Evolutionary conservation across 2,113 vertebrate species (phyloP).

Genomic region (Aptenodytes forsteri): DNA sequence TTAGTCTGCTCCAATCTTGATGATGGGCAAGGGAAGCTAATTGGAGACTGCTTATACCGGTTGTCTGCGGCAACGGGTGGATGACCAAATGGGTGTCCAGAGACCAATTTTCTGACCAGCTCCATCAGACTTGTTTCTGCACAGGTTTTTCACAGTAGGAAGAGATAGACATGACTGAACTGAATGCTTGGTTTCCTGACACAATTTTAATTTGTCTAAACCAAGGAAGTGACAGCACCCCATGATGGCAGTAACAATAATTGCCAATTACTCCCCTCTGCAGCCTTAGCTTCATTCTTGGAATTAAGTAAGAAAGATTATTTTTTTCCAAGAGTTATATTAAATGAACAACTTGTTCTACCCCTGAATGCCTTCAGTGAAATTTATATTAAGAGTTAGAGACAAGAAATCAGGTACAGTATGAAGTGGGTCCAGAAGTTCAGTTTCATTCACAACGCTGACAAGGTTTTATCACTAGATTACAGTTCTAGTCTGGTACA

Average conservation of each 20-base stretch:
- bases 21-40: neutral
- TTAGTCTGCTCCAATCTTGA: neutral
- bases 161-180: neutral
- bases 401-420: neutral
- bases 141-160: neutral
- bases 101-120: neutral
- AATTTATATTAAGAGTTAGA: neutral
- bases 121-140: neutral
- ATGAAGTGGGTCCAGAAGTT: neutral
- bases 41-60: neutral
- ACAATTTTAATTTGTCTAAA: neutral
- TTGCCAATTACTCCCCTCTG: neutral
- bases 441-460: neutral
- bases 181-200: neutral
- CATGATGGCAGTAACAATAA: neutral
- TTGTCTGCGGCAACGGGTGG: neutral
- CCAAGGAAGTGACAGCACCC: neutral
- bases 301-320: neutral
- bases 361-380: neutral
- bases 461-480: neutral
- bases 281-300: neutral
- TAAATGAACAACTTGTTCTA: neutral
- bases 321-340: neutral
- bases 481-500: conserved; percentile 22
- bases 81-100: neutral